Conservation (phyloP, 2,797 vertebrate species). For the Lagodon rhomboides region DNA sequence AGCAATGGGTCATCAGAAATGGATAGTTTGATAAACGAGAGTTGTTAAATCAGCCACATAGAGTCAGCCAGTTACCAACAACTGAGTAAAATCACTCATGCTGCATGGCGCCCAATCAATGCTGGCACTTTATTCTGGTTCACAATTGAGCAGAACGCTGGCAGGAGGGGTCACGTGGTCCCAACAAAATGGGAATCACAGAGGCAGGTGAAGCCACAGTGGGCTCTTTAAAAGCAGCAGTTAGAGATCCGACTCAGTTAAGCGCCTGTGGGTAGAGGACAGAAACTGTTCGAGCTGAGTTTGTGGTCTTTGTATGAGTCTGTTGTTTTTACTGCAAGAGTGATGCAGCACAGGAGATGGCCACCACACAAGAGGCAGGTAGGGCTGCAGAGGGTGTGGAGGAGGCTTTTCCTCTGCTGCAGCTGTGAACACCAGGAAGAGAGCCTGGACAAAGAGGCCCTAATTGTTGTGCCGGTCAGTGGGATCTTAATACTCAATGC, state of each 20-base stretch:
- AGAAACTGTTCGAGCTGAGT: neutral
- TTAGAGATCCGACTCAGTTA: constrained; percentile 2
- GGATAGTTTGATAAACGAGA: neutral
- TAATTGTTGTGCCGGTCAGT: constrained; percentile 81
- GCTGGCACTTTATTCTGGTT: constrained; percentile 59
- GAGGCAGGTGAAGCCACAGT: constrained; percentile 64
- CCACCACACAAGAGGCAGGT: constrained; percentile 29
- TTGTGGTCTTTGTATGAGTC: neutral
- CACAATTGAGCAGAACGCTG: constrained; percentile 54
- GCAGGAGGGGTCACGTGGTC: constrained; percentile 40
- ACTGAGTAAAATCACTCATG: constrained; percentile 54
- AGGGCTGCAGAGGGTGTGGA: constrained; percentile 43
- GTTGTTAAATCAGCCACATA: neutral
- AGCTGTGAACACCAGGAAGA: constrained; percentile 39
- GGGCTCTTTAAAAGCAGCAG: constrained; percentile 43
- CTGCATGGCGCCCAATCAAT: constrained; percentile 56
- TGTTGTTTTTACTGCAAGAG: constrained; percentile 1
- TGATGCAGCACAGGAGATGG: constrained; percentile 59
- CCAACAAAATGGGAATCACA: constrained; percentile 31
- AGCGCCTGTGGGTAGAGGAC: constrained; percentile 14
- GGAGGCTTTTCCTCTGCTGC: constrained; percentile 48
- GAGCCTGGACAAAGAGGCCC: constrained; percentile 66
- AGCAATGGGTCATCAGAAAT: constrained; percentile 1
- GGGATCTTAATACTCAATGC: neutral
- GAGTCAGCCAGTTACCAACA: constrained; percentile 29